Conservation (phyloP, 2,888 invertebrate species). For the Phyllotreta cruciferae region DNA sequence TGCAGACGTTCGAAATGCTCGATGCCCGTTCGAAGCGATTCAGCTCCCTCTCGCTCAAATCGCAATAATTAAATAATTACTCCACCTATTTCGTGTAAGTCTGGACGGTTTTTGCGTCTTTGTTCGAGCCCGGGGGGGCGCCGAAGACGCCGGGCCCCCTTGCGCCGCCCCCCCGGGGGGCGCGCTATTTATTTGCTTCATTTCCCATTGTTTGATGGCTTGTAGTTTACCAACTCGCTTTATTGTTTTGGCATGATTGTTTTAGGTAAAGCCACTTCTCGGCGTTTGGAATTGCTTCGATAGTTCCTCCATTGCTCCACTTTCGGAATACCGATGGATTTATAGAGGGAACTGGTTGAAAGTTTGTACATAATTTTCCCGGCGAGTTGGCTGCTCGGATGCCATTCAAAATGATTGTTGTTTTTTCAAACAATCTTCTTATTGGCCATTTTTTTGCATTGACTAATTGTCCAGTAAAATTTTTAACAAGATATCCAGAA, state of each 20-base stretch:
- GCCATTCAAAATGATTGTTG: too few relatives aligned
- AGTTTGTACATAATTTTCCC: too few relatives aligned
- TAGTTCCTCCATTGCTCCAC: slow-evolving; percentile 20
- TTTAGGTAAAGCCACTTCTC: slow-evolving; percentile 26
- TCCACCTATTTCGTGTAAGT: slow-evolving; percentile 57
- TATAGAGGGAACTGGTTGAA: not conserved
- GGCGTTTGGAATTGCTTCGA: slow-evolving; percentile 21
- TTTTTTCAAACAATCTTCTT: too few relatives aligned
- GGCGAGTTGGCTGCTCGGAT: too few relatives aligned
- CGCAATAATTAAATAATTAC: slow-evolving; percentile 58
- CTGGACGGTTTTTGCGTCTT: slow-evolving; percentile 47
- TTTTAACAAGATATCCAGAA: too few relatives aligned
- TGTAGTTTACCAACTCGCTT: slow-evolving; percentile 43
- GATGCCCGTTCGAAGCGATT: slow-evolving; percentile 29
- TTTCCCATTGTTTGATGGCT: slow-evolving; percentile 46
- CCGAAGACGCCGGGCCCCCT: slow-evolving; percentile 29
- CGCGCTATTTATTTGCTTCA: slow-evolving; percentile 42
- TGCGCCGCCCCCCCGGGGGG: too few relatives aligned
- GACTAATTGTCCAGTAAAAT: too few relatives aligned
- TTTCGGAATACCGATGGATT: slow-evolving; percentile 14
- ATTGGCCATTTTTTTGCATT: too few relatives aligned
- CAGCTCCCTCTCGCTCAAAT: slow-evolving; percentile 37
- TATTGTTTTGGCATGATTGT: slow-evolving; percentile 41
- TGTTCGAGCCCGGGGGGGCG: slow-evolving; percentile 38
- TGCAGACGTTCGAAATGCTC: slow-evolving; percentile 40